Evolutionary conservation across 2,113 vertebrate species (phyloP), one percentile per base, ranked within the genome.

Genomic region (Ceyx melanurus): DNA sequence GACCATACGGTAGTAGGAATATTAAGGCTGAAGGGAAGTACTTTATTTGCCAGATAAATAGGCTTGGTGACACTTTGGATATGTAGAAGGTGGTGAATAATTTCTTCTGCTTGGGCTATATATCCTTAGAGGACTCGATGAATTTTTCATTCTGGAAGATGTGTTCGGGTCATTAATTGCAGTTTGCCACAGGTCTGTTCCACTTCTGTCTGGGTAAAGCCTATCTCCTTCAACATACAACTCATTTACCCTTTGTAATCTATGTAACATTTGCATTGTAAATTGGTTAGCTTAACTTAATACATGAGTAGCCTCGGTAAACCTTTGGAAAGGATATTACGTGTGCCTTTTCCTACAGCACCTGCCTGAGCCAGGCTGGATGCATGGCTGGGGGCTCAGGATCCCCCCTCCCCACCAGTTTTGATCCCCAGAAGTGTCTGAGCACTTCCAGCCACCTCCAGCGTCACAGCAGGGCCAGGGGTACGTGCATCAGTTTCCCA

Each of bases 161-260:
- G 98, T 97, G 98, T 97, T 98, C 96, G 97, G 98, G 97, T 98
- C 98, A 98, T 98, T 98, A 98, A 98, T 98, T 98, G 98, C 97
- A 96, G 94, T 98, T 98, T 98, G 98, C 98, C 98, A 98, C 97
- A 97, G 98, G 98, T 98, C 98, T 98, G 97, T 90, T 98, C 97
- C 95, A 97, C 98, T 98, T 98, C 98, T 98, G 98, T 98, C 98
- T 98, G 97, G 96, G 97, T 97, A 98, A 96, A 98, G 97, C 97
- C 98, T 97, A 97, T 98, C 98, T 98, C 97, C 94, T 96, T 94
- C 92, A 71, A 94, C 91, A 95, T 62, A 92, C 90, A 94, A 95
- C 94, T 94, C 91, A 89, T 96, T 95, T 97, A 92, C 93, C 93
- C 91, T 96, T 93, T 95, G 91, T 83, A 76, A 96, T 86, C 82